A percentile compares a stretch with the other conserved stretches of the same genome.
These are phyloP conservation scores for Agriopis aurantiaria DNA, from an alignment of 2,888 invertebrate genomes.

Conservation along the genomic window DNA sequence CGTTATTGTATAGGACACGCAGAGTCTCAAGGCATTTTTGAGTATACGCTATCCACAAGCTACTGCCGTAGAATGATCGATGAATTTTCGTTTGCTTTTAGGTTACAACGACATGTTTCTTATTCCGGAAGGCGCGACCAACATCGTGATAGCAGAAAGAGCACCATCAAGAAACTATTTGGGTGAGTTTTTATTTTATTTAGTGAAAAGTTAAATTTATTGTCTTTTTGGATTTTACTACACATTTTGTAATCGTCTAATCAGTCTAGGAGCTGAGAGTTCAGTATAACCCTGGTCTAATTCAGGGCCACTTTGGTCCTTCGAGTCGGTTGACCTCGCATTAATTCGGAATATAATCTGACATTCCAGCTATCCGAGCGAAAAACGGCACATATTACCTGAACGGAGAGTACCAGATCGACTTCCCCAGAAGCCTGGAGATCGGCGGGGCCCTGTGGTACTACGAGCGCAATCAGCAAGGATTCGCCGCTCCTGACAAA, in stretches of 20 bases:
- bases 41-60: too few species aligned
- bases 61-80: too few species aligned
- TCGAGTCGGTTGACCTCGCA: not conserved
- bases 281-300: not conserved
- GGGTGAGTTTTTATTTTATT: conserved; percentile 85
- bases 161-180: conserved; percentile 95
- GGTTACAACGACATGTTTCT: conserved; percentile 97
- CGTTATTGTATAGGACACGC: too few species aligned
- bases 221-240: not conserved
- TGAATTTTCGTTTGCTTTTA: conserved; percentile 60
- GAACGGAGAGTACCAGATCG: conserved; percentile 98
- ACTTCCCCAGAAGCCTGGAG: conserved; percentile 92
- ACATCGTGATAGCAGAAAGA: conserved; percentile 92
- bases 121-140: conserved; percentile 97
- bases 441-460: conserved; percentile 95
- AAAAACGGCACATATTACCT: conserved; percentile 95
- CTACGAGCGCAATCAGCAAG: conserved; percentile 94
- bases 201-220: not conserved
- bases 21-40: too few species aligned
- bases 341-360: not conserved
- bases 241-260: too few species aligned
- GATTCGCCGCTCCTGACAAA: conserved; percentile 94
- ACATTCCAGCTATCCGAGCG: conserved; percentile 89
- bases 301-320: not conserved
- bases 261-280: too few species aligned